phyloP scores from a whole-genome alignment of 1,140 invertebrate species.

The Nasonia giraulti region DNA sequence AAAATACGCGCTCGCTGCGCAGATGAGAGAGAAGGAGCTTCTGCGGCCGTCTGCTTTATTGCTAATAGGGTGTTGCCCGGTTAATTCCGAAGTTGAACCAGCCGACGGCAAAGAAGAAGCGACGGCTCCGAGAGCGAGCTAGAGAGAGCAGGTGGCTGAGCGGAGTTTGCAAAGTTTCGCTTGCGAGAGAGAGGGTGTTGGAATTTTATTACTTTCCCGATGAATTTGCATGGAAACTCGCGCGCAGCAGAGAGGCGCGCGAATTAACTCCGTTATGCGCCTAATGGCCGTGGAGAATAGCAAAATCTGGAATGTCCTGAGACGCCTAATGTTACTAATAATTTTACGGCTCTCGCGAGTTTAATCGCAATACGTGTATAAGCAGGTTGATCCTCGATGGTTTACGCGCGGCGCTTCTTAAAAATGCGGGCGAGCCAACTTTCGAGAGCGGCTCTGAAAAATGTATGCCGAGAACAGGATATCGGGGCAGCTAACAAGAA shows the following conservation, averaged over 20 bases:
- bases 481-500: background rate
- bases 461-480: background rate
- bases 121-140: background rate
- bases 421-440: background rate
- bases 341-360: slow-evolving; percentile 1
- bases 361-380: background rate
- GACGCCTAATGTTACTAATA: slow-evolving; percentile 27
- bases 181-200: slow-evolving; percentile 54
- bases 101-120: too few relatives aligned
- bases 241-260: background rate
- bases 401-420: too few relatives aligned
- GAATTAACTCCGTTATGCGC: slow-evolving; percentile 61
- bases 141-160: slow-evolving; percentile 51
- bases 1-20: background rate
- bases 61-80: slow-evolving; percentile 62
- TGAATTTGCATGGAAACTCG: slow-evolving; percentile 66
- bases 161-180: slow-evolving; percentile 62
- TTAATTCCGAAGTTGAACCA: slow-evolving; percentile 58
- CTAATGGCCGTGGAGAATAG: slow-evolving; percentile 55
- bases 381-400: too few relatives aligned
- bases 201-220: slow-evolving; percentile 65
- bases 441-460: background rate
- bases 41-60: slow-evolving; percentile 58
- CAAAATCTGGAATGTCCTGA: slow-evolving; percentile 41
- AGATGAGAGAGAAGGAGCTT: slow-evolving; percentile 2